Evolutionary conservation across 2,797 vertebrate genomes (phyloP), one percentile per base, ranked within the genome.

Genomic region (Pelobates cultripes): DNA sequence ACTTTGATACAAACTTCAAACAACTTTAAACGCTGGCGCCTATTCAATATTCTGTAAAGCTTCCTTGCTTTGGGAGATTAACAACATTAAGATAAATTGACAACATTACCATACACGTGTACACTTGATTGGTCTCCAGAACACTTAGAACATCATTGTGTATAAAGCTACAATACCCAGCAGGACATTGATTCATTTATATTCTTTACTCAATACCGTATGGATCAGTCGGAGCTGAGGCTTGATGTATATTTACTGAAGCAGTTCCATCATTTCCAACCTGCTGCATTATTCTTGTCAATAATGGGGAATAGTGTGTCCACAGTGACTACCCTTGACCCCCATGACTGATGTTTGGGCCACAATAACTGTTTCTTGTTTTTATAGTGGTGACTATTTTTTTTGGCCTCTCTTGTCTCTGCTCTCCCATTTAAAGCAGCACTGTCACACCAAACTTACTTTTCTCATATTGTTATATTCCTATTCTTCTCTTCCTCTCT

Each of bases 101-200:
- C 55, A 57, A 64, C 61, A 64, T 64, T 64, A 64, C 61, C 61
- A 64, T 64, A 64, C 61, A 64, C 61, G 61, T 64, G 61, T 64
- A 64, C 61, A 64, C 61, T 64, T 64, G 61, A 64, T 64, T 64
- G 12, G 12, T 7, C 61, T 64, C 61, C 61, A 64, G 61, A 40
- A 64, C 12, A n/a, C 61, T 28, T 64, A 40, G 17, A 64, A 64
- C 61, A 64, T 64, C 61, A 4, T 4, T 64, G 17, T 3, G 61
- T n/a, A 64, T 64, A 64, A 64, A 7, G 28, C 61, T 28, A 40
- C 28, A 28, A 64, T 15, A 15, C 14, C 55, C 14, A 57, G 55
- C 55, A 57, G 14, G 55, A 9, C 47, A 51, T 51, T 40, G 14
- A 3, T 64, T 64, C 17, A 64, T 64, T 64, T 64, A 64, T 64